Base-by-base conservation (phyloP, 2,888 invertebrate genomes). In the Rhimphoctona megacephalus region DNA sequence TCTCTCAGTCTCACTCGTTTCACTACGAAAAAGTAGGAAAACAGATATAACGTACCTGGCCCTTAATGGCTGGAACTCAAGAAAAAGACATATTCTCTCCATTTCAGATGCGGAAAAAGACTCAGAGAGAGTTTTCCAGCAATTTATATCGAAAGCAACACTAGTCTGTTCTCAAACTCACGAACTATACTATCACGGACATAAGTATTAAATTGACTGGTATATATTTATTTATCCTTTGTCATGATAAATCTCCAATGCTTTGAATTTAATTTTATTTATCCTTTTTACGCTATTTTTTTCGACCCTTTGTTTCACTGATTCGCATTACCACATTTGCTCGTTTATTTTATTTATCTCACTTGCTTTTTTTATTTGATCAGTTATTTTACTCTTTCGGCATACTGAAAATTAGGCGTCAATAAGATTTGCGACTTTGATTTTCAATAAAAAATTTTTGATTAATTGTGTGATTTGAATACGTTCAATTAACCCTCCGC, bases 121-220 rank as follows among this genome's bases (percentile, higher is more conserved):
- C 46, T 83, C 79, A 70, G 64, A 72, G 69, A 69, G 78, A 80
- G 67, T 76, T 83, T 80, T 80, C 76, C 30, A 72, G 69, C 76
- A 83, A 86, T 83, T 86, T 86, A 86, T 86, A 77, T 86, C 83
- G 80, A 83, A 76, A 85, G 74, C 67, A 72, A 83, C 80, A 66
- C 66, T 30, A 66, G 70, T 81, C 54, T 73, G 73, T 80, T 72
- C 72, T 80, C 54, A 49, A 84, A 77, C 70, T 77, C 72, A 86
- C 83, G n/a, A n/a, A n/a, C n/a, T n/a, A n/a, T n/a, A n/a, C 67
- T 86, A 81, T 86, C 83, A 77, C 77, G 66, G 49, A n/a, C n/a
- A 73, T 72, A 66, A 81, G 66, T 67, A 72, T 80, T 67, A 70
- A 85, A 83, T 85, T 80, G 80, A 67, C 74, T 85, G 25, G 22